Conservation (phyloP, 2,888 invertebrate species). For the Microplitis deprimator region DNA sequence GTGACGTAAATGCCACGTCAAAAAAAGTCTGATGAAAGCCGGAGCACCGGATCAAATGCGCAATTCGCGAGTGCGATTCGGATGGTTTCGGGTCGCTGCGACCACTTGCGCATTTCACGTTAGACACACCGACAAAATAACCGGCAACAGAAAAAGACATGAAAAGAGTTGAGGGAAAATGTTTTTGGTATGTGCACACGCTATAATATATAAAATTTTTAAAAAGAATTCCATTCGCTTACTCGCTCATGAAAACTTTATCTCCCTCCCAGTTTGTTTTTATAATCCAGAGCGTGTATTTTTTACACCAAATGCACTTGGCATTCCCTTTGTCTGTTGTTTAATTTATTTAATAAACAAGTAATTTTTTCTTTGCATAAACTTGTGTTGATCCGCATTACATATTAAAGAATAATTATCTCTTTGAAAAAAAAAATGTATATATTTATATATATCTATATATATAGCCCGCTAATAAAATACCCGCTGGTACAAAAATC, state of each 20-base stretch:
- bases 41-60: constrained; percentile 15
- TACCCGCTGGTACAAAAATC: background rate
- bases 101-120: constrained; percentile 20
- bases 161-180: background rate
- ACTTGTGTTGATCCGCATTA: constrained; percentile 16
- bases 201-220: background rate
- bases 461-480: background rate
- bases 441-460: background rate
- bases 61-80: constrained; percentile 4
- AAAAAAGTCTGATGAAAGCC: background rate
- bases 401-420: background rate
- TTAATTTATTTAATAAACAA: background rate
- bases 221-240: background rate
- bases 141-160: background rate
- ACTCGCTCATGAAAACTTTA: background rate
- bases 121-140: constrained; percentile 1
- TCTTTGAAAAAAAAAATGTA: background rate
- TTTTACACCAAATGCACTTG: background rate
- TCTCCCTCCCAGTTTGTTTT: background rate
- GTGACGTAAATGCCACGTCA: constrained; percentile 33
- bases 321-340: background rate
- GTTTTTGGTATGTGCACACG: background rate
- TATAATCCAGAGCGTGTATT: background rate
- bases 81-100: constrained; percentile 4
- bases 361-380: background rate